Conservation (phyloP, 2,888 invertebrate species). For the Chymomyza fuscimana region DNA sequence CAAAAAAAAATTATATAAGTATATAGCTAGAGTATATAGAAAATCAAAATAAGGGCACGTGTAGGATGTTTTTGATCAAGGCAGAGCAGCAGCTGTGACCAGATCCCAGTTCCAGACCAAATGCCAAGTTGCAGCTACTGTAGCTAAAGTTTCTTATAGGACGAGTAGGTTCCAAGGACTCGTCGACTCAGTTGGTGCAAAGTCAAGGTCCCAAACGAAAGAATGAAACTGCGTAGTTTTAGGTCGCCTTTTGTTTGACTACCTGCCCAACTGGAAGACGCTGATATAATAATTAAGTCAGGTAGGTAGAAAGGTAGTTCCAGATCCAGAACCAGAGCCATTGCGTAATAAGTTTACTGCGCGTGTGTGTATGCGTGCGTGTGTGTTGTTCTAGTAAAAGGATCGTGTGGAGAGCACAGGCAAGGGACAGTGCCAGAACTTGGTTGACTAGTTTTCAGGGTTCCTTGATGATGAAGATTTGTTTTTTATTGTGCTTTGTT, state of each 20-base stretch:
- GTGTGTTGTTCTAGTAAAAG: slow-evolving; percentile 59
- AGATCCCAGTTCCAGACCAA: background rate
- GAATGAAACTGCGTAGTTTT: slow-evolving; percentile 60
- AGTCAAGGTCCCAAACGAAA: slow-evolving; percentile 45
- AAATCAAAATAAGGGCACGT: slow-evolving; percentile 74
- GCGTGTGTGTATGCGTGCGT: slow-evolving; percentile 26
- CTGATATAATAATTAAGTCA: slow-evolving; percentile 74
- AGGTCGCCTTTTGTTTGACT: slow-evolving; percentile 38
- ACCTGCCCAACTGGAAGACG: slow-evolving; percentile 46
- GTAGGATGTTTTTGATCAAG: slow-evolving; percentile 47
- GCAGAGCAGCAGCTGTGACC: slow-evolving; percentile 9
- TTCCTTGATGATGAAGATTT: slow-evolving; percentile 14
- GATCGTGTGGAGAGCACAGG: slow-evolving; percentile 37
- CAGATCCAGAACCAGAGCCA: slow-evolving; percentile 52
- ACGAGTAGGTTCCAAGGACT: slow-evolving; percentile 21
- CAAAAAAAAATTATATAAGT: slow-evolving; percentile 39
- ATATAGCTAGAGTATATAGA: slow-evolving; percentile 6
- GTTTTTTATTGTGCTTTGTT: slow-evolving; percentile 26
- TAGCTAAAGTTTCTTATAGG: slow-evolving; percentile 54
- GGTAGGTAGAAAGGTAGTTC: slow-evolving; percentile 44
- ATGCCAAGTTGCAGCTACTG: background rate
- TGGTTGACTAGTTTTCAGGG: slow-evolving; percentile 8
- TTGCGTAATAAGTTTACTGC: slow-evolving; percentile 63
- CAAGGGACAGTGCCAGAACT: slow-evolving; percentile 16
- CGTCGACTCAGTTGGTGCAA: slow-evolving; percentile 15